Percentiles rank a stretch among this genome's conserved stretches.
These are phyloP conservation scores for Leucoma salicis DNA, from an alignment of 2,888 invertebrate species.

Conservation along the genomic window DNA sequence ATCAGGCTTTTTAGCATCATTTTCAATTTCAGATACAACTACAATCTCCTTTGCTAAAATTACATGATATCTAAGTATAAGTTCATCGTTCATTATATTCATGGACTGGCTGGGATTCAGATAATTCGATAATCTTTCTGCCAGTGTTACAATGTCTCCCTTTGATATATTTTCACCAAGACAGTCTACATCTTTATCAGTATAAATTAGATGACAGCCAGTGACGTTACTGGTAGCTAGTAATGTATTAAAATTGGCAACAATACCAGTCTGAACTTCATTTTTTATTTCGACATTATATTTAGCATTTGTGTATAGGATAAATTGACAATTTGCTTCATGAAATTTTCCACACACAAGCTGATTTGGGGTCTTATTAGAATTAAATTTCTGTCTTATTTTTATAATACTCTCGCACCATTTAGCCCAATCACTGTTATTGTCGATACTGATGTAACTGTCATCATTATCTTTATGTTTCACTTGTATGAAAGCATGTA, in stretches of 20 bases:
- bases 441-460: conserved; percentile 6
- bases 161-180: conserved; percentile 13
- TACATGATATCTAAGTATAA: conserved; percentile 19
- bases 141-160: conserved; percentile 15
- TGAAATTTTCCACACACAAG: conserved; percentile 14
- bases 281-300: conserved; percentile 1
- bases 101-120: conserved; percentile 3
- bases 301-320: conserved; percentile 25
- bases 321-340: conserved; percentile 17
- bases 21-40: conserved; percentile 9
- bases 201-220: conserved; percentile 6
- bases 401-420: conserved; percentile 11
- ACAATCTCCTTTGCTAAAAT: conserved; percentile 15
- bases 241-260: conserved; percentile 4
- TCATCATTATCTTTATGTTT: conserved; percentile 22
- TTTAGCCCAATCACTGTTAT: conserved; percentile 9
- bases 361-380: conserved; percentile 1
- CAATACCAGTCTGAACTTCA: not conserved
- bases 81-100: conserved; percentile 17
- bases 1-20: conserved; percentile 4
- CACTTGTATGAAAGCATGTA: conserved; percentile 24
- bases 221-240: conserved; percentile 15
- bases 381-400: conserved; percentile 13
- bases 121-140: conserved; percentile 9
- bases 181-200: conserved; percentile 9